phyloP scores from a whole-genome alignment of 2,113 vertebrate species.

The Oncorhynchus kisutch region DNA sequence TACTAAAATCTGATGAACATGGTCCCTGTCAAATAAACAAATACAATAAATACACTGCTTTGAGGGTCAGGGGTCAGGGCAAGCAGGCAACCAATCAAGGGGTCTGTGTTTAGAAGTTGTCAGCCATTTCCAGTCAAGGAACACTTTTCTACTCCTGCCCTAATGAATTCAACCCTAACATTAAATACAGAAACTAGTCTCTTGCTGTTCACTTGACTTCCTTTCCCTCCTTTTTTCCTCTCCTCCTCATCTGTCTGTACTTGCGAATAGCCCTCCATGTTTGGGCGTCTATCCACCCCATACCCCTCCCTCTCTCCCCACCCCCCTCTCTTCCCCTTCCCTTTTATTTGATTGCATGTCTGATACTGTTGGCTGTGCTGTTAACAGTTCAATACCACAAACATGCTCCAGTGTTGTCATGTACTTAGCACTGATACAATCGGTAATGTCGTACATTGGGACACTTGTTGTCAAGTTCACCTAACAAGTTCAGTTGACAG shows the following conservation, averaged over 20 bases:
- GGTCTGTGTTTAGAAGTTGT: not conserved
- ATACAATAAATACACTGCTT: not conserved
- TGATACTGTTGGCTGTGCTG: not conserved
- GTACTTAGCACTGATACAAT: constrained; percentile 39
- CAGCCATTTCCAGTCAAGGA: too few relatives aligned
- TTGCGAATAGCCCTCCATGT: not conserved
- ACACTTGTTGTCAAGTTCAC: constrained; percentile 14
- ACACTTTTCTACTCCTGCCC: not conserved
- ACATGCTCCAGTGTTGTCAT: constrained; percentile 14
- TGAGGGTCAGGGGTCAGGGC: not conserved
- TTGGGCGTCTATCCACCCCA: not conserved
- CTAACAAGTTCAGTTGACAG: constrained; percentile 19
- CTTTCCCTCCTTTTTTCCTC: not conserved
- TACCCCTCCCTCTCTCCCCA: not conserved
- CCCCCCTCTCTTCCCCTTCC: not conserved
- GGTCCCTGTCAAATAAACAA: too few relatives aligned
- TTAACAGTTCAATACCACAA: constrained; percentile 33
- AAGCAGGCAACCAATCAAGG: not conserved
- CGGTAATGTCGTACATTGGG: constrained; percentile 4
- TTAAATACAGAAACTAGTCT: not conserved
- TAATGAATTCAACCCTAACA: not conserved
- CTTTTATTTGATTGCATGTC: not conserved
- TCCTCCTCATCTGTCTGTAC: not conserved
- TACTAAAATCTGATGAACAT: too few relatives aligned
- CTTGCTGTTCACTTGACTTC: not conserved